Evolutionary conservation across 2,888 invertebrate genomes (phyloP).

Genomic region (Lasioglossum marginatum): DNA sequence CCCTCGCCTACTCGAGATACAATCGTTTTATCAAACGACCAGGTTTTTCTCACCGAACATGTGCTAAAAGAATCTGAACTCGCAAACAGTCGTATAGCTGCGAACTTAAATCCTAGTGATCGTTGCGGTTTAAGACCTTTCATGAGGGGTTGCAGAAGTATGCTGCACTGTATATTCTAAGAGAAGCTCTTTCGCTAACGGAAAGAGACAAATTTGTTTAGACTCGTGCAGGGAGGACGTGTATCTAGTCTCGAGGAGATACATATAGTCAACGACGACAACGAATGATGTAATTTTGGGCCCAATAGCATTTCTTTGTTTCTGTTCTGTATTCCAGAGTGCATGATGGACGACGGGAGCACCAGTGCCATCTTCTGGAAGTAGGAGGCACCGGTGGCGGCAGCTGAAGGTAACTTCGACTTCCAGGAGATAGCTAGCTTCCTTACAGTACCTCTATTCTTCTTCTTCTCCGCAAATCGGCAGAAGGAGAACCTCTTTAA

Average conservation of each 20-base stretch:
- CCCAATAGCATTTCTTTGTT: constrained; percentile 86
- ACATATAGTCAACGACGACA: constrained; percentile 70
- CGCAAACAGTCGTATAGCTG: background rate
- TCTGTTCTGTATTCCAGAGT: constrained; percentile 88
- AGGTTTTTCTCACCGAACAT: background rate
- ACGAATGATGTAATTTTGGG: constrained; percentile 73
- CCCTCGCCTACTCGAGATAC: background rate
- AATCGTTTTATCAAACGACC: background rate
- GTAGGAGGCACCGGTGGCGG: constrained; percentile 86
- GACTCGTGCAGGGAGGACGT: constrained; percentile 41
- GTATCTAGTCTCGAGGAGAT: constrained; percentile 60
- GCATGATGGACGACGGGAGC: constrained; percentile 86
- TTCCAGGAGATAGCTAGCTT: constrained; percentile 87
- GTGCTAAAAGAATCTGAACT: background rate
- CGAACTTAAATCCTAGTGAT: background rate
- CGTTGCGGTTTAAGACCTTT: background rate
- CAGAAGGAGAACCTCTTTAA: constrained; percentile 70
- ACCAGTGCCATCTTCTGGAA: constrained; percentile 87
- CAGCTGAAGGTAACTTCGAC: constrained; percentile 86
- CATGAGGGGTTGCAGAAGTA: constrained; percentile 65
- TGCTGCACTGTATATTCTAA: constrained; percentile 70
- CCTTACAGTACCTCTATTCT: constrained; percentile 82
- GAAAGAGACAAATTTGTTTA: constrained; percentile 31
- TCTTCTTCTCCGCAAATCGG: constrained; percentile 78
- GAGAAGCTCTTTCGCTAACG: constrained; percentile 25